Conservation (phyloP, 2,797 vertebrate species). For the Pseudochirops cupreus region DNA sequence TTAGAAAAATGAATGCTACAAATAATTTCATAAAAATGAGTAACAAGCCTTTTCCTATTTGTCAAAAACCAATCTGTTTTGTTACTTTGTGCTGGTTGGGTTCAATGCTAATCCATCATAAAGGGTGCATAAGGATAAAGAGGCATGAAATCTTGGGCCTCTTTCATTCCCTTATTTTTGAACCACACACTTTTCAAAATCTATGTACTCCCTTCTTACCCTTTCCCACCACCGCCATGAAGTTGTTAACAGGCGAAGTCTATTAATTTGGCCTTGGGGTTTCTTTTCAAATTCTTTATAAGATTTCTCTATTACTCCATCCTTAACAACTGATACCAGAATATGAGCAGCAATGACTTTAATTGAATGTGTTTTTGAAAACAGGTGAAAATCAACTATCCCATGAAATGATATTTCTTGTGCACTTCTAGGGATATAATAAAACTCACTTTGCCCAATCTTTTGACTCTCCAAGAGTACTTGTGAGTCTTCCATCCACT, state of each 20-base stretch:
- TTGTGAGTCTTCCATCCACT: background rate
- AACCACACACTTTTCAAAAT: background rate
- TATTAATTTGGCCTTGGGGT: background rate
- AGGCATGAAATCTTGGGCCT: background rate
- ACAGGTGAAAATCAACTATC: background rate
- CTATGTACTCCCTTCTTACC: background rate
- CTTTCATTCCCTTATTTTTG: background rate
- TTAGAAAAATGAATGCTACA: background rate
- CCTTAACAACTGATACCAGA: background rate
- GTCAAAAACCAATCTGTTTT: background rate
- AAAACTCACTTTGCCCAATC: background rate
- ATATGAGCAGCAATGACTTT: background rate
- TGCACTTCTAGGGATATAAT: background rate
- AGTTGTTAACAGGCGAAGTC: background rate
- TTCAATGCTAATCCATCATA: background rate
- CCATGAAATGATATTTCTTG: background rate
- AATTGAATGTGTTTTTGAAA: background rate
- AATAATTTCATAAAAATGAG: background rate
- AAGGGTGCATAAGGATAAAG: background rate
- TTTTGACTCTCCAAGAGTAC: background rate
- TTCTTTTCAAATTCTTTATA: background rate
- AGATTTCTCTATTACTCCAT: background rate
- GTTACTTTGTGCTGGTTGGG: background rate
- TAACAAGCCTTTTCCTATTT: background rate
- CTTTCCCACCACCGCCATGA: background rate